These are phyloP conservation scores for Amblyornis subalaris DNA, from an alignment of 2,113 vertebrate species.

Conservation along the genomic window DNA sequence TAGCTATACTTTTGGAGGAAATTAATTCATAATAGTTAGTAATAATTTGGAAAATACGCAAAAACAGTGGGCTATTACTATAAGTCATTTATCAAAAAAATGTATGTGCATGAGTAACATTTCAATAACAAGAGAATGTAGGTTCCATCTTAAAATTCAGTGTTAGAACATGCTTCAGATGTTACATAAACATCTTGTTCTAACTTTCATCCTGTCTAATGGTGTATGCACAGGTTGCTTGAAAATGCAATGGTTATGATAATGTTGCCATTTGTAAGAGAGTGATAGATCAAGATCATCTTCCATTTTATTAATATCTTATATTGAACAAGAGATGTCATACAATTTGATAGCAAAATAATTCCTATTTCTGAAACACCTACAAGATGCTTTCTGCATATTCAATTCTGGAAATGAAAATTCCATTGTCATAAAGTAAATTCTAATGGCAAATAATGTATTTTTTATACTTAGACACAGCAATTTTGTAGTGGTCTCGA, in stretches of 20 bases:
- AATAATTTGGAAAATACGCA: not conserved
- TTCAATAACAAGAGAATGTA: not conserved
- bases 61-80: fast-evolving
- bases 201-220: not conserved
- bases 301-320: not conserved
- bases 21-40: not conserved
- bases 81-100: not conserved
- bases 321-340: not conserved
- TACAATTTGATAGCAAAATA: not conserved
- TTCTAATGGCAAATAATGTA: not conserved
- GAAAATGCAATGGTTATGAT: not conserved
- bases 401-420: not conserved
- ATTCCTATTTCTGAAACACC: not conserved
- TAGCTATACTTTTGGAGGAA: not conserved
- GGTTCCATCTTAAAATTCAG: not conserved
- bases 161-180: not conserved
- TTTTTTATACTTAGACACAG: not conserved
- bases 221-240: not conserved
- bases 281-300: not conserved
- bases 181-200: not conserved
- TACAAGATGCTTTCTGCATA: not conserved
- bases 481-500: not conserved
- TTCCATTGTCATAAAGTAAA: not conserved
- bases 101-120: not conserved
- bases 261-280: not conserved